A percentile compares a stretch with the other conserved stretches of the same genome.
Evolutionary conservation across 2,113 vertebrate genomes (phyloP).

Genomic region (Caracal caracal): DNA sequence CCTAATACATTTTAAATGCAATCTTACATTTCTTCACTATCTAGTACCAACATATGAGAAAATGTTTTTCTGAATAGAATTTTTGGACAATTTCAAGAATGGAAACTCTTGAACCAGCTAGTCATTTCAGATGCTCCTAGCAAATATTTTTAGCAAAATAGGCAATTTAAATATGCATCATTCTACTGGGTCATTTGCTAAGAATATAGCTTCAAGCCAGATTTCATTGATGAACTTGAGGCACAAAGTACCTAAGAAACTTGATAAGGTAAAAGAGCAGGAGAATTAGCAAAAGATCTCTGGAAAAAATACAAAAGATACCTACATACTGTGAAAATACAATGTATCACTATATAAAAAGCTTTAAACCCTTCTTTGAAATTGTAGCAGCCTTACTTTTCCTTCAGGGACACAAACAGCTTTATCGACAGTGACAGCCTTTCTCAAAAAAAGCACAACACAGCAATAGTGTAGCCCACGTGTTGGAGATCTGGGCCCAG

Average conservation of each 20-base stretch:
- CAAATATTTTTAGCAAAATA: conserved; percentile 39
- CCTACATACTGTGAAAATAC: neutral
- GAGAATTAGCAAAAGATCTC: neutral
- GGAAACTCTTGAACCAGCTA: neutral
- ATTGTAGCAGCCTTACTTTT: neutral
- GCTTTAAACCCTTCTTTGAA: neutral
- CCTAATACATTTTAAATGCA: conserved; percentile 55
- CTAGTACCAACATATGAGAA: conserved; percentile 30
- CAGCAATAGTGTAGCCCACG: fast-evolving
- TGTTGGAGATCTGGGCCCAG: neutral
- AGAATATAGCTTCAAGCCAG: neutral
- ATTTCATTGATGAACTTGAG: neutral
- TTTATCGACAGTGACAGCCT: neutral
- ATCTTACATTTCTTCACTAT: conserved; percentile 50
- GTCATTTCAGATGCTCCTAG: conserved; percentile 7
- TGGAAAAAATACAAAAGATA: neutral
- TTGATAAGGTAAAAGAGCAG: neutral
- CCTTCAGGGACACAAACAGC: neutral
- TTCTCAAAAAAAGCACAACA: neutral
- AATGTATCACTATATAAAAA: neutral
- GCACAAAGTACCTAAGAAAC: neutral
- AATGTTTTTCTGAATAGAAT: neutral
- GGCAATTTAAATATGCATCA: neutral
- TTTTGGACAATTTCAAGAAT: conserved; percentile 4
- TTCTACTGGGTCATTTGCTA: neutral